Base-by-base conservation (phyloP, 2,888 invertebrate species). In the Drosophila macrospina region DNA sequence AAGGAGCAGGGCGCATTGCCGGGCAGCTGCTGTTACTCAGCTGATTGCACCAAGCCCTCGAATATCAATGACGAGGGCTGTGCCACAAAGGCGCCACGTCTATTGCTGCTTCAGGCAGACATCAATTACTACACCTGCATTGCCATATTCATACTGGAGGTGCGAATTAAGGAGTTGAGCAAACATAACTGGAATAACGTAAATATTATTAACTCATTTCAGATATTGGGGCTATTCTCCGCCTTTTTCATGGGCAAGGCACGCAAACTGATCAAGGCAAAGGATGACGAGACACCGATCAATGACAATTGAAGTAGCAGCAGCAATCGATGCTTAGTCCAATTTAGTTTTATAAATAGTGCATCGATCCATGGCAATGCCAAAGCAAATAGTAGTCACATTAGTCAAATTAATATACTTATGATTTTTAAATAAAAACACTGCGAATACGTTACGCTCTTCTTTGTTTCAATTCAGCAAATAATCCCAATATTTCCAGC, bases 51-150 rank as follows among this genome's bases (percentile, higher is more conserved):
- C 16, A 62, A 70, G n/a, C 68, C 78, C 41, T 50, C 69, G 7
- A 79, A 90, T 56, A 76, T 90, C 36, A 87, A 72, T 54, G 54
- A 83, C 16, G 81, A 84, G 42, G 91, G 90, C 26, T 90, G 90
- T 59, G 51, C 74, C 20, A 52, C 48, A 10, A 86, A 87, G 52
- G 83, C 85, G 6, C 56, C 51, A 1, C 30, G 52, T 4, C 64
- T 65, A 10, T 24, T 83, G 7, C 59, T 65, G 8, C 59, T 74
- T 20, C 83, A 83, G 39, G 73, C 87, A 0, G 78, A 84, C 1
- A 45, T 86, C 5, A 87, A 81, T 42, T 85, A 74, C 30, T 86
- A 76, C 36, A 52, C 82, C 15, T 76, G 76, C 63, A 78, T 83
- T 51, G 61, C 51, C 5, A 84, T 86, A 8, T 67, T 83, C 34